Evolutionary conservation across 2,113 vertebrate genomes (phyloP).

Genomic region (Pimephales promelas): DNA sequence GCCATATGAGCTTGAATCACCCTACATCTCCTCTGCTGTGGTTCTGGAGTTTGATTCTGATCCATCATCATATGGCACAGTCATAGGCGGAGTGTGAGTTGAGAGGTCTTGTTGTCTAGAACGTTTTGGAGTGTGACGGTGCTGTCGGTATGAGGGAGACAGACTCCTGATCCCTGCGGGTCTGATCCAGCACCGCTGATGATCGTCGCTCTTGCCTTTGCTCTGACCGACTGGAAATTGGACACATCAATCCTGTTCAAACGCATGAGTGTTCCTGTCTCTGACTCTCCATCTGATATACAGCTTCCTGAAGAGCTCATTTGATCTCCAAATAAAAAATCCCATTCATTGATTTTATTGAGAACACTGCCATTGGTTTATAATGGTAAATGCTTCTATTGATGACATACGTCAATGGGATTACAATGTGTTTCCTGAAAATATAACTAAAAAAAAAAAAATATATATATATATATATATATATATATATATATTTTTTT

Average conservation of each 20-base stretch:
- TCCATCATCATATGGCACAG: constrained; percentile 1
- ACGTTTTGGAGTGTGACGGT: constrained; percentile 18
- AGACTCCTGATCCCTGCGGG: constrained; percentile 7
- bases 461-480: too few species aligned
- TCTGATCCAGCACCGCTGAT: constrained; percentile 8
- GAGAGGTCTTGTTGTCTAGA: constrained; percentile 12
- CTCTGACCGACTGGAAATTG: constrained; percentile 37
- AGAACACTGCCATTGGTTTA: not conserved
- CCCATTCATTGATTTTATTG: not conserved
- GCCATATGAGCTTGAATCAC: not conserved
- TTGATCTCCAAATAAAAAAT: not conserved
- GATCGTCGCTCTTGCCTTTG: not conserved
- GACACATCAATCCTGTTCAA: constrained; percentile 50
- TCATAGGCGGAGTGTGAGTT: not conserved
- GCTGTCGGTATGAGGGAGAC: not conserved
- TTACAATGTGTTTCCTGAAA: not conserved
- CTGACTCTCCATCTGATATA: constrained; percentile 44
- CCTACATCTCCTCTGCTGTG: not conserved
- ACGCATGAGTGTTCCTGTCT: constrained; percentile 29
- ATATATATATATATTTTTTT: too few species aligned
- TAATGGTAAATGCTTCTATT: not conserved
- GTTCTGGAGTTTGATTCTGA: not conserved
- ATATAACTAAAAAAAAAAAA: too few species aligned
- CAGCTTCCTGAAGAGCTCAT: not conserved
- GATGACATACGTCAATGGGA: not conserved